Conservation (phyloP, 2,888 invertebrate species). For the Nomada goodeniana region DNA sequence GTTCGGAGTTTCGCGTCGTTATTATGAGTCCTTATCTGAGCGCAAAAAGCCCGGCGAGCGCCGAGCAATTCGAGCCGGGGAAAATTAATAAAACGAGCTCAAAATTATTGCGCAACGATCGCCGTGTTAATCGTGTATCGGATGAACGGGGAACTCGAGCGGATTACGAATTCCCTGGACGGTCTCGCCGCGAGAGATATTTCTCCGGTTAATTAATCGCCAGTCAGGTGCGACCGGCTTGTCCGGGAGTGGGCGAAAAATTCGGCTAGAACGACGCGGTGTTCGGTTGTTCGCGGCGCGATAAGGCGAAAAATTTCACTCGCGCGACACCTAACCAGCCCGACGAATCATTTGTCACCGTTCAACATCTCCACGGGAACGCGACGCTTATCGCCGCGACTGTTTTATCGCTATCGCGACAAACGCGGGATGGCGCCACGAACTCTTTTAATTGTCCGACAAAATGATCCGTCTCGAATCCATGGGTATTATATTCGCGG, state of each 20-base stretch:
- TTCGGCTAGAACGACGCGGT: constrained; percentile 8
- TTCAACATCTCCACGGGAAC: constrained; percentile 10
- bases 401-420: constrained; percentile 38
- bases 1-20: no score
- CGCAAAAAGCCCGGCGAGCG: no score
- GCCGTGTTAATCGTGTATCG: neutral
- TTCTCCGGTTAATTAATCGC: constrained; percentile 34
- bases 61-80: no score
- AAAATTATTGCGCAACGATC: neutral
- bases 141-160: neutral
- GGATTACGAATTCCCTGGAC: neutral
- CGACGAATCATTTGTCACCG: constrained; percentile 35
- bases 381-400: constrained; percentile 47
- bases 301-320: constrained; percentile 40
- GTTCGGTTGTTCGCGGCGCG: neutral
- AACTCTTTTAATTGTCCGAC: constrained; percentile 8
- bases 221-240: neutral
- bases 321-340: neutral
- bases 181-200: neutral
- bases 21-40: no score
- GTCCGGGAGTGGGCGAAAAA: constrained; percentile 1
- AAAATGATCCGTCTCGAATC: neutral
- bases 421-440: constrained; percentile 62
- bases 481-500: neutral
- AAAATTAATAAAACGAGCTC: no score